phyloP scores from a whole-genome alignment of 2,113 vertebrate genomes.

The Channa maculata region DNA sequence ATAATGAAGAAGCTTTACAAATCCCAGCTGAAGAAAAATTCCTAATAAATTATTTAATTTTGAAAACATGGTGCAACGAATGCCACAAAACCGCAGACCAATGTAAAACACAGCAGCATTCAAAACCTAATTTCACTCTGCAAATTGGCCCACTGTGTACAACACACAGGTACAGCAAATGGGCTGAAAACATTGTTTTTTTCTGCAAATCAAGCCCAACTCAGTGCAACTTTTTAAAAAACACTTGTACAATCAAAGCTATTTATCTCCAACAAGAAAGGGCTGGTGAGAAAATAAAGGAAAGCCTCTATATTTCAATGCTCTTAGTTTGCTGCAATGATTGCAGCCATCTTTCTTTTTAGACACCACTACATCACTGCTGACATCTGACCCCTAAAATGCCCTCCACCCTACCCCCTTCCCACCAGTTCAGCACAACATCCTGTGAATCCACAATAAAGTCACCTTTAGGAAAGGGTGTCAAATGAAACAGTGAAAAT shows the following conservation, averaged over 20 bases:
- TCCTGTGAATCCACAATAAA: constrained; percentile 45
- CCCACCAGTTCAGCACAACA: constrained; percentile 31
- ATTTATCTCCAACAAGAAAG: not conserved
- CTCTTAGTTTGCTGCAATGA: too few relatives aligned
- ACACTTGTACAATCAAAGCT: not conserved
- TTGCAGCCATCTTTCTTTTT: constrained; percentile 12
- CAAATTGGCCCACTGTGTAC: not conserved
- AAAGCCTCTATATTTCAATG: not conserved
- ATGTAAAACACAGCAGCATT: not conserved
- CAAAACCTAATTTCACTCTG: not conserved
- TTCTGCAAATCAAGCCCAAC: not conserved
- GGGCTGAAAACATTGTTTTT: too few relatives aligned
- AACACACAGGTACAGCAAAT: too few relatives aligned
- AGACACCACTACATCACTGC: constrained; percentile 21
- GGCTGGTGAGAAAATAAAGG: not conserved
- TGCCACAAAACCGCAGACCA: not conserved
- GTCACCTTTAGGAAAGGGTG: constrained; percentile 33
- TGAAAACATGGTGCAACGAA: not conserved
- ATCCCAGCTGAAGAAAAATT: not conserved
- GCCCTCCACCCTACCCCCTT: not conserved
- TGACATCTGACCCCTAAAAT: constrained; percentile 53
- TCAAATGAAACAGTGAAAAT: constrained; percentile 54
- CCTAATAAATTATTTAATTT: not conserved
- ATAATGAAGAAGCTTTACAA: not conserved
- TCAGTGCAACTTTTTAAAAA: constrained; percentile 1